phyloP scores from a whole-genome alignment of 2,888 invertebrate genomes.

The Nebria brevicollis region DNA sequence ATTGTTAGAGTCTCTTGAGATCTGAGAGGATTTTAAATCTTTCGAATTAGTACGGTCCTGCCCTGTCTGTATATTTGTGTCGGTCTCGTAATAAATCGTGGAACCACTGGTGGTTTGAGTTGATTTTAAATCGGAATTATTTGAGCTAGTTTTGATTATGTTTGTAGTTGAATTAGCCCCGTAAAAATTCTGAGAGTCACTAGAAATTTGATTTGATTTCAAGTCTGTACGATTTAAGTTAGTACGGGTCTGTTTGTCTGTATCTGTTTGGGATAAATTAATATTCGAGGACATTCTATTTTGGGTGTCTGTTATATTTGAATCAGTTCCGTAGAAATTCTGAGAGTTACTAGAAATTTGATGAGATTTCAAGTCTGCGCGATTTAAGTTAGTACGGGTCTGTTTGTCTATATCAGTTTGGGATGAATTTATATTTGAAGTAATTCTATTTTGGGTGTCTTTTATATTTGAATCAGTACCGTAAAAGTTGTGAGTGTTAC shows the following conservation, averaged over 20 bases:
- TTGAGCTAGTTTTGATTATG: background rate
- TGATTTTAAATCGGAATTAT: background rate
- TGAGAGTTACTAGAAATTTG: background rate
- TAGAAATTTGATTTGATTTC: background rate
- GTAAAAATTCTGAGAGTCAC: slow-evolving; percentile 9
- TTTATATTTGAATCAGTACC: background rate
- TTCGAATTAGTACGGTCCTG: background rate
- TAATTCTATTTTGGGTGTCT: background rate
- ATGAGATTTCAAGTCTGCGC: background rate
- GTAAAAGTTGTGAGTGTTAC: background rate
- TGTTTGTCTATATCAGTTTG: background rate
- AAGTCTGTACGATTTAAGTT: background rate
- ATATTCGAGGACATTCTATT: background rate
- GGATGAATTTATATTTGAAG: background rate
- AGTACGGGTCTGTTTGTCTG: background rate
- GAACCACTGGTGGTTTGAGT: slow-evolving; percentile 7
- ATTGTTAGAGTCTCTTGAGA: background rate
- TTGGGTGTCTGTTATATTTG: background rate
- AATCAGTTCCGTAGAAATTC: background rate
- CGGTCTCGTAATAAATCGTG: slow-evolving; percentile 4
- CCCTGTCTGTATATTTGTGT: background rate
- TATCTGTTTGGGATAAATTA: background rate
- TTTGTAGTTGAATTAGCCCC: slow-evolving; percentile 44
- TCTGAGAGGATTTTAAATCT: background rate
- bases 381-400: background rate